Evolutionary conservation across 2,113 vertebrate genomes (phyloP), one percentile per base, ranked within the genome.

Genomic region (Polypterus senegalus): DNA sequence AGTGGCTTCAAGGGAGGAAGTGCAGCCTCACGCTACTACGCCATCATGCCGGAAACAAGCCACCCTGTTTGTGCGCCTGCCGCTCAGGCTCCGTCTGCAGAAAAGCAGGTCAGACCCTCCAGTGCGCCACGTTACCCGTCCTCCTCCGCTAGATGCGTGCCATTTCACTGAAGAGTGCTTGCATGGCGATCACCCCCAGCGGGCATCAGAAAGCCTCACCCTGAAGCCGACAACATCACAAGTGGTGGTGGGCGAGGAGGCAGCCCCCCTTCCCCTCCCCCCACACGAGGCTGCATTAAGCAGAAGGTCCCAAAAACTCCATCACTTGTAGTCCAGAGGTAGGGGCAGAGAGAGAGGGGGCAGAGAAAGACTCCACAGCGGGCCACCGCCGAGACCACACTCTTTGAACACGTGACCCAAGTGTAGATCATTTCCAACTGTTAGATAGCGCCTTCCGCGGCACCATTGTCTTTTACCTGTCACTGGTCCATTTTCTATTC

Each of bases 291-390:
- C 55, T 43, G 46, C 5, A 61, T 66, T 61, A 62, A 57, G 60
- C 65, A 62, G 65, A 57, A 66, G 62, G 62, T 54, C 65, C 65
- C 53, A 60, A 62, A 47, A 6, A 27, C 10, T 10, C 62, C 11
- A 48, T 54, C 49, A 51, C 49, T 10, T 58, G 46, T 9, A 27
- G 27, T 27, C 27, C 27, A 27, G 27, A 27, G 27, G 27, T 27
- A 27, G 27, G 27, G 27, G 27, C 27, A 27, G 27, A 27, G 27
- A 27, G 27, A 27, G 27, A 27, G 27, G 27, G 27, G 27, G 27
- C 27, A 27, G 27, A 27, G 27, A 27, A 27, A 2, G 27, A 27
- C 27, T 27, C 27, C 27, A 27, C 27, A 27, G 27, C 27, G 27
- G 27, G 27, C 27, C 27, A 27, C 27, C 27, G 27, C 27, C 27